A percentile compares a stretch with the other conserved stretches of the same genome.
These are phyloP conservation scores for Spea bombifrons DNA, from an alignment of 2,113 vertebrate species.

Conservation along the genomic window DNA sequence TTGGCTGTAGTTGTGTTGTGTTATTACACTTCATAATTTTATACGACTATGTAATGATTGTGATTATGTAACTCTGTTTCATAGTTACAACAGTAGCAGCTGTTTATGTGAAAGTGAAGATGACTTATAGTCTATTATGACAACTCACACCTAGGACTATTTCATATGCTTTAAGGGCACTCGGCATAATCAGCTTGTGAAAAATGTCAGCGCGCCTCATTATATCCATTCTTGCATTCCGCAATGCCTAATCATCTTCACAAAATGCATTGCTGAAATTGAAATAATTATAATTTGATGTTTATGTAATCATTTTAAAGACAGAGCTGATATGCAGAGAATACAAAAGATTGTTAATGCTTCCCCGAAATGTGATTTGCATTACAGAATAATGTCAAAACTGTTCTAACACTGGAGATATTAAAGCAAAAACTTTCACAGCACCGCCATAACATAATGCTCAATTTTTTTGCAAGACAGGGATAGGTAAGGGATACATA, in stretches of 20 bases:
- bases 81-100: background rate
- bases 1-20: conserved; percentile 8
- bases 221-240: conserved; percentile 47
- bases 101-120: conserved; percentile 6
- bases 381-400: background rate
- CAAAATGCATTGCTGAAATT: conserved; percentile 49
- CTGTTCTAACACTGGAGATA: background rate
- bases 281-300: conserved; percentile 36
- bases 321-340: background rate
- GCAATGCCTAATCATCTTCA: conserved; percentile 48
- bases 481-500: too few species aligned
- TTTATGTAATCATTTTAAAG: conserved; percentile 46
- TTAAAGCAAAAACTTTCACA: background rate
- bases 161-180: conserved; percentile 26
- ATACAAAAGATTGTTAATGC: background rate
- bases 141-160: conserved; percentile 28
- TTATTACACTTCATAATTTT: conserved; percentile 15
- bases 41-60: background rate
- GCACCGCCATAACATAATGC: background rate
- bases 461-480: too few species aligned
- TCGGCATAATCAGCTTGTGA: conserved; percentile 42
- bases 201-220: conserved; percentile 54
- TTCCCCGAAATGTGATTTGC: background rate
- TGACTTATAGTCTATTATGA: conserved; percentile 1
- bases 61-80: background rate